Evolutionary conservation across 1,140 invertebrate genomes (phyloP).

Genomic region (Microplitis demolitor): DNA sequence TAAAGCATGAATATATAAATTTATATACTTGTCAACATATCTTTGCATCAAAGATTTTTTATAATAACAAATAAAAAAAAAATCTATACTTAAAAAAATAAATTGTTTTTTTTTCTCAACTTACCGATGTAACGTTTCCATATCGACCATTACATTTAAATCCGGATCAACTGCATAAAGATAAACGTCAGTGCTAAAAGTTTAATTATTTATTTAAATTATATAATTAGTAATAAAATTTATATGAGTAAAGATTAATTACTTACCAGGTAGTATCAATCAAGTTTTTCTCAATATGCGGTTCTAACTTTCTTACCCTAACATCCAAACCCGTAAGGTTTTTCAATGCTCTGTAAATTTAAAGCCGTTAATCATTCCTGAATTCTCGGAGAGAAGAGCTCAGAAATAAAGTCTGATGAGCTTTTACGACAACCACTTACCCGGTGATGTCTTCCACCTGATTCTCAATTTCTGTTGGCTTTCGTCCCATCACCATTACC

Average conservation of each 20-base stretch:
- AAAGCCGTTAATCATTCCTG: slow-evolving; percentile 7
- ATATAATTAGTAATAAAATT: background rate
- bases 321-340: slow-evolving; percentile 78
- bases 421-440: slow-evolving; percentile 52
- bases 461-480: slow-evolving; percentile 75
- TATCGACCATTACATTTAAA: slow-evolving; percentile 80
- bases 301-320: slow-evolving; percentile 76
- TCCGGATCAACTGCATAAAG: slow-evolving; percentile 82
- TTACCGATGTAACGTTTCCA: slow-evolving; percentile 77
- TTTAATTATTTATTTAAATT: slow-evolving; percentile 24
- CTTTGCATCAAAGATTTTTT: background rate
- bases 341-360: slow-evolving; percentile 64
- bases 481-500: slow-evolving; percentile 75
- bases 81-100: background rate
- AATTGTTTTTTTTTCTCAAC: slow-evolving; percentile 30
- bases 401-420: background rate
- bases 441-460: slow-evolving; percentile 71
- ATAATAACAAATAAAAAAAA: background rate
- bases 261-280: slow-evolving; percentile 73
- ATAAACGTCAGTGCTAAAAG: slow-evolving; percentile 80
- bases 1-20: slow-evolving; percentile 2
- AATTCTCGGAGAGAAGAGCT: background rate
- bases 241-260: background rate
- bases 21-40: background rate
- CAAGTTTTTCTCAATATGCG: slow-evolving; percentile 67